Percentiles rank a stretch among this genome's conserved stretches.
phyloP scores from a whole-genome alignment of 2,113 vertebrate genomes.

The Ciconia stormi region DNA sequence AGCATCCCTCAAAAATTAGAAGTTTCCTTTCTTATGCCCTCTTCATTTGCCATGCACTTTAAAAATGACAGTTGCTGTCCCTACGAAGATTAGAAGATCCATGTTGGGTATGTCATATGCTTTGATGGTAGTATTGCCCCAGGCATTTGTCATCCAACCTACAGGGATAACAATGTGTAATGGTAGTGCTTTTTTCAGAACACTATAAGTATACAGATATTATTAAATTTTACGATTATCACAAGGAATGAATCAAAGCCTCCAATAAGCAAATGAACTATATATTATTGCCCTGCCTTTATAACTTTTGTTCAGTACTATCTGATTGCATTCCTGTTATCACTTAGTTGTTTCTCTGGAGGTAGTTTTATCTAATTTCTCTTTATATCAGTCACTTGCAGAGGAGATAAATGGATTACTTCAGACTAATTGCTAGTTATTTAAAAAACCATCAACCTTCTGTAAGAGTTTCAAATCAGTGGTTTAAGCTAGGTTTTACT shows the following conservation, averaged over 20 bases:
- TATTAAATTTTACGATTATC: slow-evolving; percentile 85
- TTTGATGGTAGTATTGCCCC: slow-evolving; percentile 84
- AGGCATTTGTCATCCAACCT: slow-evolving; percentile 87
- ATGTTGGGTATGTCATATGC: slow-evolving; percentile 72
- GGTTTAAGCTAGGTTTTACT: slow-evolving; percentile 4
- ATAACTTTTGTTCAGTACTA: slow-evolving; percentile 74
- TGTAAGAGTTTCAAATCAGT: not conserved
- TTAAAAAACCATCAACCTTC: slow-evolving; percentile 3
- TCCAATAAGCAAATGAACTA: slow-evolving; percentile 75
- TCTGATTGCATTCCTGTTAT: slow-evolving; percentile 62
- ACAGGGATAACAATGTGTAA: slow-evolving; percentile 86
- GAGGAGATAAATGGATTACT: slow-evolving; percentile 40
- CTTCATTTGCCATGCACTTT: slow-evolving; percentile 73
- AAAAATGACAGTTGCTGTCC: slow-evolving; percentile 82
- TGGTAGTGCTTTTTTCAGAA: slow-evolving; percentile 76
- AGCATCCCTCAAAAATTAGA: not conserved
- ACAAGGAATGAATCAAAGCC: slow-evolving; percentile 87
- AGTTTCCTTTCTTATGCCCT: not conserved
- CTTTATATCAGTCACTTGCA: slow-evolving; percentile 44
- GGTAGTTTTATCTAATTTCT: slow-evolving; percentile 34
- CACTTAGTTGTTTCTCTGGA: slow-evolving; percentile 40
- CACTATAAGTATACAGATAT: slow-evolving; percentile 79
- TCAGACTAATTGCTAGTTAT: slow-evolving; percentile 40
- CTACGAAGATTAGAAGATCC: slow-evolving; percentile 83
- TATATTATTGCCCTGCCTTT: slow-evolving; percentile 79